These are phyloP conservation scores for Wasmannia auropunctata DNA, from an alignment of 1,140 invertebrate genomes.

Conservation along the genomic window DNA sequence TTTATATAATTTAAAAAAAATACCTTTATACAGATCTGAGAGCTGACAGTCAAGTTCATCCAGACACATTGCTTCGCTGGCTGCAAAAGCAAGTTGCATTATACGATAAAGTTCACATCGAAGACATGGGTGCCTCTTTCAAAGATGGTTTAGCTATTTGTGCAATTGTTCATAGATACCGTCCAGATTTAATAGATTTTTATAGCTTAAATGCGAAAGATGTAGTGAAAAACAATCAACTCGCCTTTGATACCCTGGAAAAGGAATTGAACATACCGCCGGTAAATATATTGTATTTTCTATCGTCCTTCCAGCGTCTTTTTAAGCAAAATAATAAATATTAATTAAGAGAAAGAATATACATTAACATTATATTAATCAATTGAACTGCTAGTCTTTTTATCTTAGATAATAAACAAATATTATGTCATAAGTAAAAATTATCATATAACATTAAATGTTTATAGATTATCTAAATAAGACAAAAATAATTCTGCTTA, in stretches of 20 bases:
- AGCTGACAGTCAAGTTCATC: constrained; percentile 88
- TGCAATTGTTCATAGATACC: constrained; percentile 94
- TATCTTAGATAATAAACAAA: neutral
- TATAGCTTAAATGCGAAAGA: constrained; percentile 88
- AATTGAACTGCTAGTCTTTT: neutral
- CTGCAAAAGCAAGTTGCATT: constrained; percentile 90
- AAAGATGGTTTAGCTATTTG: constrained; percentile 92
- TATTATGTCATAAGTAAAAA: neutral
- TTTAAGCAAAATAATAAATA: neutral
- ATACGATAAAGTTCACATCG: constrained; percentile 88
- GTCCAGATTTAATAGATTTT: constrained; percentile 95
- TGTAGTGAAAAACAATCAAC: constrained; percentile 90
- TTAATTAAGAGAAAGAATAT: neutral
- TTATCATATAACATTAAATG: neutral
- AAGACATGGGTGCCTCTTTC: constrained; percentile 90
- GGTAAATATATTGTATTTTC: constrained; percentile 81
- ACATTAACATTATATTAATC: neutral
- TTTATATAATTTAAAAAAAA: neutral
- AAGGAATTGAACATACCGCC: constrained; percentile 91
- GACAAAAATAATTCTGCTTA: constrained; percentile 37
- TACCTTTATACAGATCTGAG: constrained; percentile 56
- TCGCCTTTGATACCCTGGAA: constrained; percentile 93
- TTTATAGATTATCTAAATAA: neutral
- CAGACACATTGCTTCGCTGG: constrained; percentile 92
- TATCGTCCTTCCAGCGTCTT: neutral